Base-by-base conservation (phyloP, 2,888 invertebrate species). In the Byasa hedistus region DNA sequence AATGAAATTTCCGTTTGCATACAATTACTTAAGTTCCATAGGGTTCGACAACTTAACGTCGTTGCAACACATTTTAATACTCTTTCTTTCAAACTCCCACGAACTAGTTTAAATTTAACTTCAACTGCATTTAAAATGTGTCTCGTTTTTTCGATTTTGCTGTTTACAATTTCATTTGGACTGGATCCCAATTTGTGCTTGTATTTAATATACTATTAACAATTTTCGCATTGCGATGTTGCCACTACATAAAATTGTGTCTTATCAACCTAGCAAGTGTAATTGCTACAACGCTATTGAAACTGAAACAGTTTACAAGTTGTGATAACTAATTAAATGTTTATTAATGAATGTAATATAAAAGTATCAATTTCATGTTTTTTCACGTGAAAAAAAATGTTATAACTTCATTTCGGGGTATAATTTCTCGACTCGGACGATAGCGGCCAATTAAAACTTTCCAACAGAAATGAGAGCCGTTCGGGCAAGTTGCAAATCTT, bases 361-460 rank as follows among this genome's bases (percentile, higher is more conserved):
- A 39, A 3, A 39, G 17, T 39, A 39, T 39, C 12, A 15, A 15
- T 39, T 48, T n/a, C 2, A 48, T 48, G 17, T n/a, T 7, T 48
- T 54, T 21, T 54, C 12, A 23, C 15, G 22, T 19, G 12, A 22
- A 22, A 44, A 44, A 44, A 63, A 57, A 63, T 32, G 36, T 39
- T 58, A 56, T 60, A 65, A 60, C 39, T 64, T 64, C 44, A 54
- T 58, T 64, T 60, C 48, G 8, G 55, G 56, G 48, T 65, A 65
- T 87, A 87, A 87, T 88, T 84, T 87, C 82, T 76, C 80, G 85
- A 83, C 78, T 86, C 77, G 77, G 80, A 79, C 83, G 80, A 84
- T 82, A 79, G 82, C 80, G 80, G 84, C 81, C 85, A 88, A 88
- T 88, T 87, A 85, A 85, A 88, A 88, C 82, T 88, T 87, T 69